phyloP scores from a whole-genome alignment of 2,113 vertebrate species.

The Lagenorhynchus albirostris region DNA sequence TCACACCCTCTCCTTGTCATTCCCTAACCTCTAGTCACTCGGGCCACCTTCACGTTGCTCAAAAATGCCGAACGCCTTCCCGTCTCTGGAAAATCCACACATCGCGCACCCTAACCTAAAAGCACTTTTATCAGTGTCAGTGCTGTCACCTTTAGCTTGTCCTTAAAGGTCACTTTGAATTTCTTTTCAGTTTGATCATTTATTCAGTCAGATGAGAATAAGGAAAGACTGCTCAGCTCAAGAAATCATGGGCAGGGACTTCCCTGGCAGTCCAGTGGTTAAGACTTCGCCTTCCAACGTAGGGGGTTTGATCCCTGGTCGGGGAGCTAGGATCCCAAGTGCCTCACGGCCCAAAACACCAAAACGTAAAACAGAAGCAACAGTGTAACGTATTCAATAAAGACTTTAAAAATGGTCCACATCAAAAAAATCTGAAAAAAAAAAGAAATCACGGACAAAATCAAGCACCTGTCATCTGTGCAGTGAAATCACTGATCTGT shows the following conservation, averaged over 20 bases:
- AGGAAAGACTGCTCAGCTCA: neutral
- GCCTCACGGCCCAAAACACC: too few species aligned
- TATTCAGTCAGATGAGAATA: neutral
- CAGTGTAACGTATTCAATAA: too few species aligned
- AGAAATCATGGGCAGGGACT: neutral
- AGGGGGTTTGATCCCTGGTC: too few species aligned
- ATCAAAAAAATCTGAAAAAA: too few species aligned
- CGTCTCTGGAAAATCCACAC: neutral
- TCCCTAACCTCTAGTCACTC: neutral
- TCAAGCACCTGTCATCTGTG: neutral
- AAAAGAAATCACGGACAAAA: neutral
- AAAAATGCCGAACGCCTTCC: neutral
- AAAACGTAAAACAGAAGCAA: too few species aligned
- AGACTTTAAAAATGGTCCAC: too few species aligned
- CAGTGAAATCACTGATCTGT: neutral
- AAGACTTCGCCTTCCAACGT: too few species aligned
- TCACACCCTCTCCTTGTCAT: neutral
- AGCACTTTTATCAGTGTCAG: too few species aligned
- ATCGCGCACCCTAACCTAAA: fast-evolving
- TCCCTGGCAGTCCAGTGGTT: too few species aligned
- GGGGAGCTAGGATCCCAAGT: too few species aligned
- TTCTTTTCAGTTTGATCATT: neutral
- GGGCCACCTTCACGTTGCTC: neutral
- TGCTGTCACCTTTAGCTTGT: neutral
- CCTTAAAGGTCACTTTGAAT: neutral